Base-by-base conservation (phyloP, 2,888 invertebrate species). In the Chrysolina americana region DNA sequence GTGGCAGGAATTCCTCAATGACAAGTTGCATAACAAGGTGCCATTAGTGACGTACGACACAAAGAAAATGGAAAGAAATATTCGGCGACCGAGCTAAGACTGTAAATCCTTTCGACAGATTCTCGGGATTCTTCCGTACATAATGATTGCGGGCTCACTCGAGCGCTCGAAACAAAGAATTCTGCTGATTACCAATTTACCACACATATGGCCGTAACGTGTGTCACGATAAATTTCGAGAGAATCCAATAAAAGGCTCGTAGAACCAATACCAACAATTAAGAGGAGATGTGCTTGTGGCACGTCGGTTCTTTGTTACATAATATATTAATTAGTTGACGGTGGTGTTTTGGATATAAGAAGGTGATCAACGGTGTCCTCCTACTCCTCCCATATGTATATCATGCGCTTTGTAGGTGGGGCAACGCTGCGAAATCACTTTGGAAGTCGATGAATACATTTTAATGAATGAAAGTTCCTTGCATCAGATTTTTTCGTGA, bases 51-150 rank as follows among this genome's bases (percentile, higher is more conserved):
- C 59, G 28, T 59, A 59, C 36, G 59, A 10, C 59, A 36, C 28
- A 59, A 36, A 59, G 59, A 59, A 65, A 71, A 53, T 21, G 53
- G 59, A 44, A 65, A 47, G 65, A 65, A 65, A 73, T 68, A 53
- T 65, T 50, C 78, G 69, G 75, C 66, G 79, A 81, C 78, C 77
- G 78, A 75, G 59, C 59, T 6, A 28, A 59, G 84, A 78, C 81
- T 82, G 85, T 87, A 86, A 86, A 87, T 86, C 82, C 84, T 83
- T 84, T 78, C 85, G 87, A 86, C 86, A 86, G 85, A 86, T 86
- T 86, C 86, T 81, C 78, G 66, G 81, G 82, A 86, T 87, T 86
- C 86, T 80, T 82, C 75, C 74, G 78, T 81, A 81, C 84, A 85
- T 85, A 85, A 85, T 85, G 84, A 83, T 80, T 76, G 79, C 79